Conservation (phyloP, 2,797 vertebrate genomes). For the Tenualosa ilisha region DNA sequence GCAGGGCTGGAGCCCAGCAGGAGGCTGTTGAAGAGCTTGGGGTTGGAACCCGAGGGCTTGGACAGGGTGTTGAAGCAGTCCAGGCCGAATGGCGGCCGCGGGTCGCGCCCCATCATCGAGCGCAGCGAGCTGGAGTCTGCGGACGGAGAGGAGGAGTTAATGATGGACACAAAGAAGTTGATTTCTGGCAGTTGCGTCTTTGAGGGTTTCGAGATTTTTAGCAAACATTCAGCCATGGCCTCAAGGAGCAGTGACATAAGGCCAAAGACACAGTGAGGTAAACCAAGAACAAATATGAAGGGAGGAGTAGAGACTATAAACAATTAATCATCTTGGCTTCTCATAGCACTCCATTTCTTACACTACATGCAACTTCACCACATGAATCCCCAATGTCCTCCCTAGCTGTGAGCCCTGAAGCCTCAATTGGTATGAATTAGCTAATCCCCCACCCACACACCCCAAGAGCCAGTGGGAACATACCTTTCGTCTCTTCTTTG, state of each 20-base stretch:
- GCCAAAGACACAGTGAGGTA: too few relatives aligned
- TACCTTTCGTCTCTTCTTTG: slow-evolving; percentile 98
- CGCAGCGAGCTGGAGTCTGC: slow-evolving; percentile 88
- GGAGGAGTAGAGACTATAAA: background rate
- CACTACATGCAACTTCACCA: too few relatives aligned
- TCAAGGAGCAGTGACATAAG: too few relatives aligned
- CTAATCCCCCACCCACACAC: background rate
- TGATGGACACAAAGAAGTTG: too few relatives aligned
- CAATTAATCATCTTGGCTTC: background rate
- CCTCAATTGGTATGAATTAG: background rate
- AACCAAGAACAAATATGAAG: background rate
- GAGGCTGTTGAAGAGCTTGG: slow-evolving; percentile 97
- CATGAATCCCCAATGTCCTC: too few relatives aligned
- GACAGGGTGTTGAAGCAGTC: slow-evolving; percentile 88
- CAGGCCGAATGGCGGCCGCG: slow-evolving; percentile 87
- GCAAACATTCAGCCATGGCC: too few relatives aligned
- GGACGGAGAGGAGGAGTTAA: background rate
- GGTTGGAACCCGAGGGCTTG: slow-evolving; percentile 85
- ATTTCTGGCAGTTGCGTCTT: too few relatives aligned
- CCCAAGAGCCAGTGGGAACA: background rate
- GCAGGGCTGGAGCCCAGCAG: slow-evolving; percentile 87
- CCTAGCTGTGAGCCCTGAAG: too few relatives aligned
- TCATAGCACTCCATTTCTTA: too few relatives aligned
- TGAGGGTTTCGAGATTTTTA: too few relatives aligned
- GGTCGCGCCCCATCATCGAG: slow-evolving; percentile 91